Evolutionary conservation across 2,797 vertebrate species (phyloP), one percentile per base, ranked within the genome.

Genomic region (Psittacula derbiana): DNA sequence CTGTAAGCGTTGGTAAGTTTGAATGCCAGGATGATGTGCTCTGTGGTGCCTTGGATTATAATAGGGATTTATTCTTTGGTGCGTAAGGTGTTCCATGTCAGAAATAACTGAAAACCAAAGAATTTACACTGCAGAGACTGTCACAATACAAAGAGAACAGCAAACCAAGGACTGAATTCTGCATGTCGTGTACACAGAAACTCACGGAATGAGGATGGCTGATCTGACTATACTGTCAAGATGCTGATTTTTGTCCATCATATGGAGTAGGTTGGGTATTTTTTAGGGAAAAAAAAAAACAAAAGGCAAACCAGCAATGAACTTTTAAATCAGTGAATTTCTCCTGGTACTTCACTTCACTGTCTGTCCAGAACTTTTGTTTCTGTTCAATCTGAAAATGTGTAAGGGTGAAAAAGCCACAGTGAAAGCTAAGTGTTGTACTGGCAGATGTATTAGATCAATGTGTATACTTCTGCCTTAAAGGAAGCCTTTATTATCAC

Each of bases 401-500:
- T 65, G 44, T 71, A 71, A 79, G 50, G 40, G 50, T 89, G 57
- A 93, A 84, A 90, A 95, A 71, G 75, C 66, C 91, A 76, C 85
- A 80, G 50, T 83, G 87, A 92, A 87, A 86, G 49, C 52, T 62
- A 76, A 91, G 74, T 83, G 81, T 86, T 91, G 83, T 90, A 90
- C 82, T 60, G 95, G 96, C 97, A 97, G 97, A 93, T 84, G 80
- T 79, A 96, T 88, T 69, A 64, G 79, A 88, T 88, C 86, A 73
- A 60, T 41, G 2, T 65, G 50, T 72, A 50, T 90, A 86, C 80
- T 93, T 97, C 97, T 98, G 97, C 95, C 94, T 97, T 97, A 94
- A 94, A 97, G 74, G 92, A 96, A 97, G 94, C 91, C 97, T 98
- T 98, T 98, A 98, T 98, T 98, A 81, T 52, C 90, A 92, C 3